A percentile compares a stretch with the other conserved stretches of the same genome.
These are phyloP conservation scores for Ascaphus truei DNA, from an alignment of 2,113 vertebrate genomes.

Conservation along the genomic window DNA sequence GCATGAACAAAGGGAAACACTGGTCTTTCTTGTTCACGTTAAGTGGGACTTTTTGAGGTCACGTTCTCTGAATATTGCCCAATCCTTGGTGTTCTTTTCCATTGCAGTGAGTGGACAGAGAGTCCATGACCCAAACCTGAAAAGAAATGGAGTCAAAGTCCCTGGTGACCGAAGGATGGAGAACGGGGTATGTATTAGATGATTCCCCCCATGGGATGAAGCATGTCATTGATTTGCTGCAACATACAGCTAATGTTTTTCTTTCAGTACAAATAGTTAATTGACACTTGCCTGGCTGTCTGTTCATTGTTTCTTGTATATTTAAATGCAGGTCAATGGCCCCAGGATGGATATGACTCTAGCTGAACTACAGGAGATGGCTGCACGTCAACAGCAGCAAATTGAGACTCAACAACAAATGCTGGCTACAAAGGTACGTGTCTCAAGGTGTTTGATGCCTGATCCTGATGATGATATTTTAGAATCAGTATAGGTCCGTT, in stretches of 20 bases:
- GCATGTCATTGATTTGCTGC: too few species aligned
- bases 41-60: too few species aligned
- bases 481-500: not conserved
- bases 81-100: conserved; percentile 18
- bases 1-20: too few species aligned
- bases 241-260: too few species aligned
- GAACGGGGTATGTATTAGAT: conserved; percentile 80
- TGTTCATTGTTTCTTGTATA: too few species aligned
- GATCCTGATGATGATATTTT: too few species aligned
- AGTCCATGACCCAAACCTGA: conserved; percentile 67
- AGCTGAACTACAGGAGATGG: conserved; percentile 94
- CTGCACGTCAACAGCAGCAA: conserved; percentile 91
- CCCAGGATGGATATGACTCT: conserved; percentile 94
- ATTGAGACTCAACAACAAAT: conserved; percentile 92
- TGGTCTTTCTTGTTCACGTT: too few species aligned
- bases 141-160: conserved; percentile 81
- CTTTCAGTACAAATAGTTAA: too few species aligned
- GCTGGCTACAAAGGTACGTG: conserved; percentile 83
- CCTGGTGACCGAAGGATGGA: conserved; percentile 78
- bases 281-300: too few species aligned
- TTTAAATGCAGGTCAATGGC: conserved; percentile 64
- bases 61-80: too few species aligned
- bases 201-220: too few species aligned
- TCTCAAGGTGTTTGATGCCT: not conserved
- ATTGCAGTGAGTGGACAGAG: conserved; percentile 66